Base-by-base conservation (phyloP, 2,797 vertebrate genomes). In the Arrhamphus sclerolepis region DNA sequence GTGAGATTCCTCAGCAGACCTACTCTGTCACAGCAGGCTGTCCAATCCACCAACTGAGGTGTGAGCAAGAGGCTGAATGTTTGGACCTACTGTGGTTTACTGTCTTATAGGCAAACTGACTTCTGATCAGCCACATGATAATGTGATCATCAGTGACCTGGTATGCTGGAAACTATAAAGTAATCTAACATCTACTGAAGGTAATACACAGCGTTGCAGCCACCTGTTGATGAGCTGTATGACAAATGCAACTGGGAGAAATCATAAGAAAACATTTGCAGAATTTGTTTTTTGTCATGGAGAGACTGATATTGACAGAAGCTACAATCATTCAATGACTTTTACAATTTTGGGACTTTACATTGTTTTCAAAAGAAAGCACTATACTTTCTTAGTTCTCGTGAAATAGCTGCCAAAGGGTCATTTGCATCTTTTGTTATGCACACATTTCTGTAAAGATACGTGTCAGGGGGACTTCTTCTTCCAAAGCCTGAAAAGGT, bases 31-130 rank as follows among this genome's bases (percentile, higher is more conserved):
- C 65, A 73, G 75, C 66, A 49, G 58, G 56, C 17, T 57, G 46
- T 16, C 61, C 53, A 28, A 46, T 64, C 42, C 47, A 71, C 53
- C 31, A 41, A 63, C 42, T 50, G 76, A 78, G 58, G 43, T 67
- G 62, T 52, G 13, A 62, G 62, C 39, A 52, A 66, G 43, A 70
- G 34, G 50, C 19, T 56, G 40, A 16, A 53, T 55, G 40, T 46
- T 63, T 70, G 20, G 67, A 58, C 56, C 51, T 42, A n/a, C 2
- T 3, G 48, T 4, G 18, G 6, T 20, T 21, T 21, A 40, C 53
- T 26, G 49, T 53, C 29, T 31, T 31, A 10, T 11, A 47, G 61
- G 19, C 48, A 58, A 79, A 73, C 66, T 70, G 68, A 51, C 5
- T 22, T 53, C 46, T 52, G 68, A 72, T 71, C 57, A 66, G 50